Evolutionary conservation across 2,797 vertebrate genomes (phyloP).

Genomic region (Sebastes taczanowskii): DNA sequence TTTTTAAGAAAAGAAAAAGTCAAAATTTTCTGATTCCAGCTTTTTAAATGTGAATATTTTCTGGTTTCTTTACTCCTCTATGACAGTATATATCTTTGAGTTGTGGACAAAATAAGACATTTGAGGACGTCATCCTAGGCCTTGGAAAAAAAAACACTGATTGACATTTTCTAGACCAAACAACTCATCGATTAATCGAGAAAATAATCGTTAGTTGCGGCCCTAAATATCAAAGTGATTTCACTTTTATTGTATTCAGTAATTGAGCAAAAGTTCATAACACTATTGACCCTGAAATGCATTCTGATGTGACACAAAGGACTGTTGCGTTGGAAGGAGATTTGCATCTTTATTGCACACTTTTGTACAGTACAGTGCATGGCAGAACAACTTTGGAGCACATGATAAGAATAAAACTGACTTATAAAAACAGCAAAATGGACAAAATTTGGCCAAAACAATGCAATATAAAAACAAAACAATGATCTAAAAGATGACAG

Average conservation of each 20-base stretch:
- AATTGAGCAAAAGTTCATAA: background rate
- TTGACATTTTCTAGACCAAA: too few relatives aligned
- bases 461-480: background rate
- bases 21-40: too few relatives aligned
- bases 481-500: background rate
- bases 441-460: background rate
- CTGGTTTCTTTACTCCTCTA: too few relatives aligned
- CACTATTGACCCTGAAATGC: background rate
- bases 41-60: too few relatives aligned
- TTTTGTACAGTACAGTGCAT: slow-evolving; percentile 64
- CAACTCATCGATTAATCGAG: too few relatives aligned
- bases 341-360: slow-evolving; percentile 70
- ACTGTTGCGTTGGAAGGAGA: background rate
- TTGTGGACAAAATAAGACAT: too few relatives aligned
- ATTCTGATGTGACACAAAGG: background rate
- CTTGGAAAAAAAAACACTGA: too few relatives aligned
- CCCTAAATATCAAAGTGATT: background rate
- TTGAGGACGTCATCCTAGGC: too few relatives aligned
- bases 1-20: too few relatives aligned
- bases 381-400: slow-evolving; percentile 36
- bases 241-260: background rate
- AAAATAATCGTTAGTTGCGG: too few relatives aligned
- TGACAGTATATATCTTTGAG: too few relatives aligned
- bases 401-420: slow-evolving; percentile 20
- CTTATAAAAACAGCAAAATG: background rate